Conservation (phyloP, 1,140 invertebrate species). For the Pachypeltis micranthus region DNA sequence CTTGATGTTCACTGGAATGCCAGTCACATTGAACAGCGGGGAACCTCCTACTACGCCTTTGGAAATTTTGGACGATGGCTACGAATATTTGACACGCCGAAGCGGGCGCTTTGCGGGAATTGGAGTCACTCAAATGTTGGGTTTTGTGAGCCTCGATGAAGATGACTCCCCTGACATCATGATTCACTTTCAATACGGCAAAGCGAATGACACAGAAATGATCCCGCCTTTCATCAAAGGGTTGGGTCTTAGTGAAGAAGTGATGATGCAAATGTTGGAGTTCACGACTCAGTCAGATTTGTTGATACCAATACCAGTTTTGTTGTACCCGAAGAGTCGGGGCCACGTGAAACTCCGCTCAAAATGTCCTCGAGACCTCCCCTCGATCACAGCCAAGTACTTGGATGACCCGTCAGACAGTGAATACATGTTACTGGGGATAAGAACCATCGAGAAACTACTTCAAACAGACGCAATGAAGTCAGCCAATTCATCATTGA, state of each 20-base stretch:
- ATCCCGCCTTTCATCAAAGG: slow-evolving; percentile 11
- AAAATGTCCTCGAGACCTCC: slow-evolving; percentile 42
- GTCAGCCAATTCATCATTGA: slow-evolving; percentile 30
- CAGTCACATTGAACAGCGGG: slow-evolving; percentile 10
- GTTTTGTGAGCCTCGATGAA: slow-evolving; percentile 33
- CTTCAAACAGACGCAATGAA: slow-evolving; percentile 45
- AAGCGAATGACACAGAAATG: slow-evolving; percentile 52
- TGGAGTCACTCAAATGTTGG: slow-evolving; percentile 33
- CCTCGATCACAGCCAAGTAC: slow-evolving; percentile 47
- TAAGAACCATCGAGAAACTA: slow-evolving; percentile 38
- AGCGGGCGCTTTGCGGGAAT: slow-evolving; percentile 35
- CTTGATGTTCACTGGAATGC: slow-evolving; percentile 31
- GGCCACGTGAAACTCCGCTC: slow-evolving; percentile 38
- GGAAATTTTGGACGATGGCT: slow-evolving; percentile 36
- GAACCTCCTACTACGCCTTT: background rate
- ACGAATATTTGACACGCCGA: slow-evolving; percentile 36
- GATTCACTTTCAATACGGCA: slow-evolving; percentile 10
- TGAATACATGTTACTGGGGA: slow-evolving; percentile 36
- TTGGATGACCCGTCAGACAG: slow-evolving; percentile 28
- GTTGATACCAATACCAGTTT: slow-evolving; percentile 37
- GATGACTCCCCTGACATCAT: slow-evolving; percentile 36
- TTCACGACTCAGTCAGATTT: slow-evolving; percentile 44
- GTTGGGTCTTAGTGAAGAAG: slow-evolving; percentile 48
- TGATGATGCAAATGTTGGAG: slow-evolving; percentile 42
- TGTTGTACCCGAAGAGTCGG: slow-evolving; percentile 37